Conservation (phyloP, 1,140 invertebrate genomes). For the Vanessa atalanta region DNA sequence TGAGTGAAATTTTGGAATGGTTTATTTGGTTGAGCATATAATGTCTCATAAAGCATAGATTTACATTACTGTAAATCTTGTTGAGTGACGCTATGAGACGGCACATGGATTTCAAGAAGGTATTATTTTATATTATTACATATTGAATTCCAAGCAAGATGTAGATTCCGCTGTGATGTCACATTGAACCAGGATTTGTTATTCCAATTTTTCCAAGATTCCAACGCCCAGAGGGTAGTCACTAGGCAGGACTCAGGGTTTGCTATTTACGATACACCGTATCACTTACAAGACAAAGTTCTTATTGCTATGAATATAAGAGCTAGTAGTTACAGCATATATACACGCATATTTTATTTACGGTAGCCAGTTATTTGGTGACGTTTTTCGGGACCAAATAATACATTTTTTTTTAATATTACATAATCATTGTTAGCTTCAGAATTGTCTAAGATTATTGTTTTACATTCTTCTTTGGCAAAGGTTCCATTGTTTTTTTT, state of each 20-base stretch:
- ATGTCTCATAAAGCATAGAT: too few species aligned
- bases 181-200: slow-evolving; percentile 11
- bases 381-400: neutral
- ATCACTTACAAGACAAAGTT: neutral
- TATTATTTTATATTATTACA: neutral
- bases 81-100: neutral
- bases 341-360: neutral
- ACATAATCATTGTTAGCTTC: too few species aligned
- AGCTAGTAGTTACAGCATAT: neutral
- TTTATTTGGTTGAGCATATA: too few species aligned
- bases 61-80: neutral
- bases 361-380: neutral
- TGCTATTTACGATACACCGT: slow-evolving; percentile 16
- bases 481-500: too few species aligned
- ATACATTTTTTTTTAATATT: too few species aligned
- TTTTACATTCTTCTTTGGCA: too few species aligned
- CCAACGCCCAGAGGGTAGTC: neutral
- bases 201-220: slow-evolving; percentile 13
- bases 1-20: too few species aligned
- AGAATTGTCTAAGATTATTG: too few species aligned
- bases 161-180: neutral
- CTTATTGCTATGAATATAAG: neutral
- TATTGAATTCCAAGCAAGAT: neutral
- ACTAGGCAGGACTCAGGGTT: neutral
- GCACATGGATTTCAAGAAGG: neutral